These are phyloP conservation scores for Tuta absoluta DNA, from an alignment of 2,888 invertebrate species.

Conservation along the genomic window DNA sequence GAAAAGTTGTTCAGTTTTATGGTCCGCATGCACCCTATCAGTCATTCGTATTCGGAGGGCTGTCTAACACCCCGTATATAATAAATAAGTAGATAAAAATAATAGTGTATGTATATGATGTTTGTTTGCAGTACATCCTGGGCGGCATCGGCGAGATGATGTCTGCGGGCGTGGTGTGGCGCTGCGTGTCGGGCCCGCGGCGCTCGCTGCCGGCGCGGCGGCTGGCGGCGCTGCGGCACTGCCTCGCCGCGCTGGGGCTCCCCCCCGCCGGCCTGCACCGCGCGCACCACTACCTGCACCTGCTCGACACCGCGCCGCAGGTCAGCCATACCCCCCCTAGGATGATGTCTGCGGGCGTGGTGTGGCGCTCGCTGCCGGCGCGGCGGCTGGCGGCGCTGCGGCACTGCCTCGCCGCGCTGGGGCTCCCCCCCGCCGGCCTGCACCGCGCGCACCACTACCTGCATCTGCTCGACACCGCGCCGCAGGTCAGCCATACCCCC, in stretches of 20 bases:
- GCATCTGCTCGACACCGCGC: too few relatives aligned
- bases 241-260: background rate
- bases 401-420: too few relatives aligned
- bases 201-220: background rate
- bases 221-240: background rate
- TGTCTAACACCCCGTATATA: too few relatives aligned
- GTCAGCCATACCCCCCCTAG: conserved; percentile 84
- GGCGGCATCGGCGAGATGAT: conserved; percentile 93
- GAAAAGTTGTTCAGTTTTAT: too few relatives aligned
- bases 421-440: too few relatives aligned
- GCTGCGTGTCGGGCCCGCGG: too few relatives aligned
- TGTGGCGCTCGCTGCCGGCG: conserved; percentile 66
- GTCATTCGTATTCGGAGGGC: too few relatives aligned
- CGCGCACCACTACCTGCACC: background rate
- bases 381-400: conserved; percentile 33
- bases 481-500: too few relatives aligned
- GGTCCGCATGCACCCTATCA: too few relatives aligned
- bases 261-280: conserved; percentile 8
- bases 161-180: conserved; percentile 80
- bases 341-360: conserved; percentile 86
- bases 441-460: too few relatives aligned
- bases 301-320: conserved; percentile 16
- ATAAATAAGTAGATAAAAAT: background rate
- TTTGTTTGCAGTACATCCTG: conserved; percentile 87
- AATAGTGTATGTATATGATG: background rate